Base-by-base conservation (phyloP, 2,113 vertebrate genomes). In the Vidua macroura region DNA sequence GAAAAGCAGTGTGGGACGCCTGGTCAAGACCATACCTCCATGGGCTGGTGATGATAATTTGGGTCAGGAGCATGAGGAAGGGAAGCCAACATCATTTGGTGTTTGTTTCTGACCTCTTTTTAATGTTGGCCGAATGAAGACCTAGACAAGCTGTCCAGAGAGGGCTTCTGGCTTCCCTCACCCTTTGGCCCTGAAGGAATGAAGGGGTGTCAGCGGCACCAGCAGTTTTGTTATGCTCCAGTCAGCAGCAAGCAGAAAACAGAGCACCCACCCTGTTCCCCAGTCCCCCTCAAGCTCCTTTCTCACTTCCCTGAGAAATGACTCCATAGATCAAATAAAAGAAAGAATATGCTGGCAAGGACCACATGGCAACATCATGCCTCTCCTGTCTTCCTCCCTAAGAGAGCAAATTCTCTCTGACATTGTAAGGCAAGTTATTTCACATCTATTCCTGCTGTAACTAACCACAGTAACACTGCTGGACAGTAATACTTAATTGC, bases 401-500 rank as follows among this genome's bases (percentile, higher is more conserved):
- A 86, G 70, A 91, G 35, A 92, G 44, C 27, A 93, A 96, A 63
- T 82, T 92, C 68, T 87, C 80, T 53, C 48, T 55, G 43, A 81
- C 1, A 0, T 48, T 5, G 1, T 70, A 92, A 95, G 46, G 76
- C 79, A 86, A 93, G 73, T 88, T 95, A 93, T 94, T 91, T 79
- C 91, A 95, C 81, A 76, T 18, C 46, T 27, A 2, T 48, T 27
- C 28, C 51, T 9, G 4, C 53, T 86, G 89, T 95, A 96, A 96
- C 86, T 92, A 97, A 93, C 44, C 43, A 72, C 5, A 86, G 33
- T 4, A 82, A 63, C 75, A 70, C 22, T 77, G 53, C 43, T 88
- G 49, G 56, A 67, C 64, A 87, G 78, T 95, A 96, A 96, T 94
- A 86, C 49, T 95, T 95, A 98, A 98, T 97, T 97, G 96, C 67